Conservation (phyloP, 2,797 vertebrate species). For the Zenarchopterus dispar region DNA sequence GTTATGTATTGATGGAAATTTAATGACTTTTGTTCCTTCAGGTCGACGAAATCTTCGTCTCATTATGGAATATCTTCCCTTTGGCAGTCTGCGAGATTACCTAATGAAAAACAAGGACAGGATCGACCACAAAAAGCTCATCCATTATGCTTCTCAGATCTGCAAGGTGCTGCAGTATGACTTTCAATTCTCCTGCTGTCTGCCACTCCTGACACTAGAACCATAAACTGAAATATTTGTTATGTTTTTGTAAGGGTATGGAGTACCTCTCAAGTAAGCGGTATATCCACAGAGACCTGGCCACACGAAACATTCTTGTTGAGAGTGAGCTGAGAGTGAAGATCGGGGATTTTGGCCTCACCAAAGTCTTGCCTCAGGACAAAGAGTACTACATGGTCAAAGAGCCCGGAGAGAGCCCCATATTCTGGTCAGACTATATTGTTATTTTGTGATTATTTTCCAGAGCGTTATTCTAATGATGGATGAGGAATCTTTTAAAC, state of each 20-base stretch:
- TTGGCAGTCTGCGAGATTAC: constrained; percentile 95
- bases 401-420: constrained; percentile 97
- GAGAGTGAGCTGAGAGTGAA: constrained; percentile 96
- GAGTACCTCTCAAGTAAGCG: constrained; percentile 95
- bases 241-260: constrained; percentile 87
- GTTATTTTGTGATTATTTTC: background rate
- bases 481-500: too few relatives aligned
- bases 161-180: constrained; percentile 86
- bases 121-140: constrained; percentile 92
- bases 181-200: background rate
- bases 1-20: too few relatives aligned
- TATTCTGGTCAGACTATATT: constrained; percentile 90
- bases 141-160: constrained; percentile 94
- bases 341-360: constrained; percentile 97
- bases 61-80: constrained; percentile 97
- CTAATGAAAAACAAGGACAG: constrained; percentile 93
- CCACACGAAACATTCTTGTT: constrained; percentile 95
- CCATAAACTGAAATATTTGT: background rate
- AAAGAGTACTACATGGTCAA: constrained; percentile 99
- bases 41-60: constrained; percentile 93
- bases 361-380: constrained; percentile 96
- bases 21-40: constrained; percentile 20
- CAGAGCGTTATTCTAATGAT: too few relatives aligned
- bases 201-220: background rate
- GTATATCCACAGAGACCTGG: constrained; percentile 95